phyloP scores from a whole-genome alignment of 2,888 invertebrate species.

The Tachina lurida region DNA sequence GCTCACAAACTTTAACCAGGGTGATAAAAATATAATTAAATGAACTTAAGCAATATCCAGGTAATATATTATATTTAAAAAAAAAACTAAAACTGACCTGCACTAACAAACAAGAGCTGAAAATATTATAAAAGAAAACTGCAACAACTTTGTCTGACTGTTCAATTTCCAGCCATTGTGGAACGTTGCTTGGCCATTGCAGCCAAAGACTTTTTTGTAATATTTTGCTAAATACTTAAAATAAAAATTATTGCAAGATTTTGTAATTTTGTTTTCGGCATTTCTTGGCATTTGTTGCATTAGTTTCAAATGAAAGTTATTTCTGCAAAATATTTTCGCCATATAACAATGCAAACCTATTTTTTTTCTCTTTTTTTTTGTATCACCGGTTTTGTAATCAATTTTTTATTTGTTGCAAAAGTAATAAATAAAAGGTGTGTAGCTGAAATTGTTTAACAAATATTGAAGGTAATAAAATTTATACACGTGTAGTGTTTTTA shows the following conservation, averaged over 20 bases:
- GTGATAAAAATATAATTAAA: constrained; percentile 11
- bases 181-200: constrained; percentile 11
- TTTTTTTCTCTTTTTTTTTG: background rate
- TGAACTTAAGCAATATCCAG: constrained; percentile 5
- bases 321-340: constrained; percentile 19
- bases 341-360: background rate
- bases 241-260: constrained; percentile 42
- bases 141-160: constrained; percentile 19
- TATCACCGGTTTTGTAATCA: background rate
- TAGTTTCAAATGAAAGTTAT: constrained; percentile 50
- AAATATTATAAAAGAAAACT: constrained; percentile 25
- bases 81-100: constrained; percentile 29
- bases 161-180: constrained; percentile 34
- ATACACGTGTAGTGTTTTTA: background rate
- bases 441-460: background rate
- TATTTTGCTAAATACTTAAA: constrained; percentile 37
- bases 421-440: background rate
- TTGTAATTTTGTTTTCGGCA: constrained; percentile 20
- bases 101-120: background rate
- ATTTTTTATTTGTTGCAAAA: constrained; percentile 17
- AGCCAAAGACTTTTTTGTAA: constrained; percentile 15
- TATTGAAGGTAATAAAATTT: background rate
- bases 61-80: constrained; percentile 18
- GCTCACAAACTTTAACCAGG: background rate
- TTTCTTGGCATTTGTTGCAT: constrained; percentile 25